phyloP scores from a whole-genome alignment of 2,888 invertebrate genomes.

The Myopa testacea region DNA sequence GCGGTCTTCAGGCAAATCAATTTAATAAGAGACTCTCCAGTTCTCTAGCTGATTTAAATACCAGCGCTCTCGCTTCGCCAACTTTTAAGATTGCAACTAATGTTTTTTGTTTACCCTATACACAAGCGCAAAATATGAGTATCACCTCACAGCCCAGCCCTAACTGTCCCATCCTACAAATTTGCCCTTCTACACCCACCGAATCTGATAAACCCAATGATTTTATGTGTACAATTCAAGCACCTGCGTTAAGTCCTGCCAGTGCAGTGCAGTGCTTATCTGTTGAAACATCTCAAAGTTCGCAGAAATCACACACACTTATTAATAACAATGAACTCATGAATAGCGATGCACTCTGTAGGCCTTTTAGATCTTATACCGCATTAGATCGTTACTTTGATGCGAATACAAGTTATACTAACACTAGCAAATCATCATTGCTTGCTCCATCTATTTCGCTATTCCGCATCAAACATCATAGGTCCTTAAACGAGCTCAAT shows the following conservation, averaged over 20 bases:
- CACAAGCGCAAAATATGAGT: constrained; percentile 10
- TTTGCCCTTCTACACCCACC: constrained; percentile 63
- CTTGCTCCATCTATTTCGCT: constrained; percentile 66
- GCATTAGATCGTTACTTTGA: constrained; percentile 19
- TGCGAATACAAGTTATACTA: constrained; percentile 29
- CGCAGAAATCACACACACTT: neutral
- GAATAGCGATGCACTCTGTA: neutral
- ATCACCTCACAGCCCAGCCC: constrained; percentile 42
- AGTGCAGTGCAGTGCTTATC: neutral
- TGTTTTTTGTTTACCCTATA: constrained; percentile 8
- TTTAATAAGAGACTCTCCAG: constrained; percentile 48
- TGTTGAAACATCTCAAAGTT: neutral
- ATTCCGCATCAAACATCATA: constrained; percentile 53
- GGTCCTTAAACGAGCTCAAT: constrained; percentile 60
- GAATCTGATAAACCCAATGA: constrained; percentile 56
- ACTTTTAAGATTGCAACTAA: constrained; percentile 12
- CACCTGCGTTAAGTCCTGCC: neutral
- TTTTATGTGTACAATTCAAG: neutral
- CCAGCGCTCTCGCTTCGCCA: neutral
- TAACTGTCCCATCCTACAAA: constrained; percentile 57
- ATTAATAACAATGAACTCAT: constrained; percentile 8
- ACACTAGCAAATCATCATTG: constrained; percentile 62
- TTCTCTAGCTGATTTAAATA: constrained; percentile 47
- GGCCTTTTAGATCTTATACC: neutral
- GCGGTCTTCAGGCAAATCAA: constrained; percentile 40